These are phyloP conservation scores for Aegithalos caudatus DNA, from an alignment of 2,113 vertebrate species.

Conservation along the genomic window DNA sequence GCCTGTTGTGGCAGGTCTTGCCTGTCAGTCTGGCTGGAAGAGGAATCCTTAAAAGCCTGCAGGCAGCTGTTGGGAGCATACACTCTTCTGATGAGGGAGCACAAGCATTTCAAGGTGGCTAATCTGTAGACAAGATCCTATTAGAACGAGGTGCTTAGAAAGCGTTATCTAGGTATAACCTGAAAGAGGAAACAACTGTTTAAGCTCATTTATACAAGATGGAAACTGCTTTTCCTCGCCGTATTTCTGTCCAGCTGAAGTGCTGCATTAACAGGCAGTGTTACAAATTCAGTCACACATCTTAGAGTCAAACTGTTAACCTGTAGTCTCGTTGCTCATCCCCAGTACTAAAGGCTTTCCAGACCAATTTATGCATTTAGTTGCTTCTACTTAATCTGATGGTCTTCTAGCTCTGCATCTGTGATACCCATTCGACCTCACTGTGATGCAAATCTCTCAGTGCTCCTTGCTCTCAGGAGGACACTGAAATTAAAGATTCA, in stretches of 20 bases:
- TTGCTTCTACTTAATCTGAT: neutral
- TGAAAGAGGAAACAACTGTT: neutral
- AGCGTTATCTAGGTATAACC: conserved; percentile 3
- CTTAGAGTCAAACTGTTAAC: neutral
- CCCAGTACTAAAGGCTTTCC: neutral
- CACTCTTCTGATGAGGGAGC: neutral
- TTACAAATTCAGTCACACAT: neutral
- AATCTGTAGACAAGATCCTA: conserved; percentile 32
- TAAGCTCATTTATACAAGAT: neutral
- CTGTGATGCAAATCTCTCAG: neutral
- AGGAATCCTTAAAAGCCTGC: conserved; percentile 20
- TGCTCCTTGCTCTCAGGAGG: neutral
- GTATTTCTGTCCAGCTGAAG: neutral
- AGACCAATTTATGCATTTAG: neutral
- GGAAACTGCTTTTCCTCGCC: neutral
- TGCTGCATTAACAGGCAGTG: neutral
- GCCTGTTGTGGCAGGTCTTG: conserved; percentile 6
- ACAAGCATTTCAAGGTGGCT: neutral
- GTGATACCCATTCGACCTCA: accelerated
- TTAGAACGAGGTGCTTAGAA: conserved; percentile 29
- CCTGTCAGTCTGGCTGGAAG: conserved; percentile 19
- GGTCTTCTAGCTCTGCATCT: neutral
- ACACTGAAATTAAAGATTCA: conserved; percentile 1
- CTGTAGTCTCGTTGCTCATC: neutral
- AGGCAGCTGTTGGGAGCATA: neutral